Conservation (phyloP, 2,888 invertebrate species). For the Lasioglossum zephyrum region DNA sequence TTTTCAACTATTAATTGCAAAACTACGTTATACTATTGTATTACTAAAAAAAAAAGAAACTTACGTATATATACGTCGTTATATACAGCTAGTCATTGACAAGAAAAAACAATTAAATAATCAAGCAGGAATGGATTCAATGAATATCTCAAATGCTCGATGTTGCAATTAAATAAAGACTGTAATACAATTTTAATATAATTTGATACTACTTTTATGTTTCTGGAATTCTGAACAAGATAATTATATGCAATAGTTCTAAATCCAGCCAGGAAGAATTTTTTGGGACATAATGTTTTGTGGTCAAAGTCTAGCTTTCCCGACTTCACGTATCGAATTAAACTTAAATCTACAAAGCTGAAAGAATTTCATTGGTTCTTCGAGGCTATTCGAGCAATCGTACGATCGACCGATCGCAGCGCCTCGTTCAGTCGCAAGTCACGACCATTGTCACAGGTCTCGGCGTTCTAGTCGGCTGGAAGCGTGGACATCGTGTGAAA, state of each 20-base stretch:
- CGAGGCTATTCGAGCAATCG: constrained; percentile 25
- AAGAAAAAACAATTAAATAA: background rate
- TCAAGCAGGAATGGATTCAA: background rate
- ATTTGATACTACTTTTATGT: background rate
- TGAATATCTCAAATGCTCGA: background rate
- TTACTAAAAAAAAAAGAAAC: background rate
- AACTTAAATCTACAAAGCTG: background rate
- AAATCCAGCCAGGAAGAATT: background rate
- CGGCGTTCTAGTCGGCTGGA: background rate
- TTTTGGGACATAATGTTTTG: background rate
- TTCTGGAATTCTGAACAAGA: background rate
- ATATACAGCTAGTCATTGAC: background rate
- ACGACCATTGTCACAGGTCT: background rate
- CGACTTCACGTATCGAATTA: background rate
- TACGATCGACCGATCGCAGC: constrained; percentile 44
- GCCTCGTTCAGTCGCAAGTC: constrained; percentile 14
- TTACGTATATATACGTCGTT: background rate
- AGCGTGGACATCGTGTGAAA: no score
- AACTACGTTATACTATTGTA: background rate
- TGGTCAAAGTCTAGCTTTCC: constrained; percentile 7
- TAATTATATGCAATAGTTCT: background rate
- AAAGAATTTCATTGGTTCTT: constrained; percentile 34
- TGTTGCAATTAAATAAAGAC: background rate
- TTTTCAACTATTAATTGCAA: background rate
- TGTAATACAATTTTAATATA: background rate